Base-by-base conservation (phyloP, 2,113 vertebrate species). In the Azemiops feae region DNA sequence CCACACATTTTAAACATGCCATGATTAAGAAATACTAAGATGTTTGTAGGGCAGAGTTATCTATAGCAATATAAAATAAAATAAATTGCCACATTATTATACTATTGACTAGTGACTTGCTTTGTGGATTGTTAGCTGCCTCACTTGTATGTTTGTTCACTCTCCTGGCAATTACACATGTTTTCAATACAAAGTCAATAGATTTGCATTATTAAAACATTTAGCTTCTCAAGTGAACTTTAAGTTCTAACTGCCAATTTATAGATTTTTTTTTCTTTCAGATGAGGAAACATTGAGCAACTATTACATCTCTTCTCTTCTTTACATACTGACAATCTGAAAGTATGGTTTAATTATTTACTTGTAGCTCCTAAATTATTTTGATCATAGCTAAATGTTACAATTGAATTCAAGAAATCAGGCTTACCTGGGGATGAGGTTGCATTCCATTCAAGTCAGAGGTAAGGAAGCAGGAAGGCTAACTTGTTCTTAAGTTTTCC, bases 141-240 rank as follows among this genome's bases (percentile, higher is more conserved):
- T 81, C 74, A 43, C 18, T 81, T 81, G 14, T 25, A 7, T 57
- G 3, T 52, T 52, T 69, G 25, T 90, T 69, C 20, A 52, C 89
- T 45, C 30, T 74, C n/a, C 34, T 52, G 43, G 52, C 7, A 91
- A 91, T 81, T 85, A 8, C 18, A 34, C 12, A 43, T 39, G 10
- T 53, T 57, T 57, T 85, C 52, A 87, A 27, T 30, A 58, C 12
- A 47, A 60, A 57, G 50, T 39, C 47, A 91, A 27, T n/a, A 25
- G 50, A 25, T 57, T 86, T 91, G 52, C 92, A 95, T 88, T 93
- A 94, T n/a, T 89, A 87, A 91, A 93, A 91, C 52, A 0, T 93
- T 30, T 93, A 90, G 81, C 50, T 27, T 89, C 90, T 94, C 58
- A 90, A 60, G 45, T 90, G 54, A 90, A 86, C 22, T 54, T 85